A percentile compares a stretch with the other conserved stretches of the same genome.
phyloP scores from a whole-genome alignment of 2,888 invertebrate genomes.

The Slavum lentiscoides region DNA sequence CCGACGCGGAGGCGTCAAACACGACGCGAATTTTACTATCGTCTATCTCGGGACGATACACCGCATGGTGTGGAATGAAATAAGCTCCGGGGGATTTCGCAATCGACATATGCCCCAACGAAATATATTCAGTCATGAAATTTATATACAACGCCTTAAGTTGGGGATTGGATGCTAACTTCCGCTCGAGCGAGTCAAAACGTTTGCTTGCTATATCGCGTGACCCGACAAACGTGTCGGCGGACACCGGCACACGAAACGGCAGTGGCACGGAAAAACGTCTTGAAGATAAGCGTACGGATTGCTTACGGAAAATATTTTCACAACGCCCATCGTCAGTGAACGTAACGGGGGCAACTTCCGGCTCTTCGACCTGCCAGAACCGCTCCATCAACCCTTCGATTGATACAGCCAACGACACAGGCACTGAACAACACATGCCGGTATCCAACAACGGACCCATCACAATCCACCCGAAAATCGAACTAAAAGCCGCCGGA shows the following conservation, averaged over 20 bases:
- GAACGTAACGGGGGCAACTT: not conserved
- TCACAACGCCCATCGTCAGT: not conserved
- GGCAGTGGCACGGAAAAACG: not conserved
- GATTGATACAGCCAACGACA: not conserved
- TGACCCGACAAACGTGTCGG: not conserved
- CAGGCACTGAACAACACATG: not conserved
- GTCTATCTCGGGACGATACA: slow-evolving; percentile 36
- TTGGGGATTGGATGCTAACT: not conserved
- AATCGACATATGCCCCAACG: not conserved
- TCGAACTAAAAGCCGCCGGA: not conserved
- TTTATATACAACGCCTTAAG: not conserved
- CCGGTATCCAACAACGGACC: not conserved
- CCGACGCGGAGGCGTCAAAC: slow-evolving; percentile 55
- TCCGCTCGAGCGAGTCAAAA: not conserved
- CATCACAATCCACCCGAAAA: not conserved
- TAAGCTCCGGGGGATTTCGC: not conserved
- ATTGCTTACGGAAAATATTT: not conserved
- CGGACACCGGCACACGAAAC: not conserved
- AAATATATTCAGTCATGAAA: not conserved
- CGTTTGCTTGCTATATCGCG: not conserved
- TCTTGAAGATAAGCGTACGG: not conserved
- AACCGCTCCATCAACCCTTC: not conserved
- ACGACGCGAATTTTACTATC: slow-evolving; percentile 55
- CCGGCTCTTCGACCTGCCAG: slow-evolving; percentile 1
- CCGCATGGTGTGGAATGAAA: slow-evolving; percentile 56